Evolutionary conservation across 2,797 vertebrate genomes (phyloP).

Genomic region (Megalops cyprinoides): DNA sequence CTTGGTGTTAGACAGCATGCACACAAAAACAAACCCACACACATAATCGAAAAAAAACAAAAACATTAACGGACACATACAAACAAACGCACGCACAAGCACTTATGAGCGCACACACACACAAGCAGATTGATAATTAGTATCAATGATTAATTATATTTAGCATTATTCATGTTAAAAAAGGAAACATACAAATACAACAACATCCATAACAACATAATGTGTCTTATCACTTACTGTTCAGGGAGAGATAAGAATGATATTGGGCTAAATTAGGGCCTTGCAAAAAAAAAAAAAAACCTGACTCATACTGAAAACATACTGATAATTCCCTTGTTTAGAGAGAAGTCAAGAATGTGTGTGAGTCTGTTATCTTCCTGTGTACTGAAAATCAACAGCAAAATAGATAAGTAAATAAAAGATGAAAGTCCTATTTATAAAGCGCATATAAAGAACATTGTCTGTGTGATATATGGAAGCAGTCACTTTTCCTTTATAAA

Average conservation of each 20-base stretch:
- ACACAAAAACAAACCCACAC: rapidly evolving
- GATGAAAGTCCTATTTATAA: neutral
- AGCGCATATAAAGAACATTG: neutral
- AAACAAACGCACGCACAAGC: neutral
- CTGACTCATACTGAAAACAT: too few relatives aligned
- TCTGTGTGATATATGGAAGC: constrained; percentile 23
- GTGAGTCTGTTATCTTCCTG: neutral
- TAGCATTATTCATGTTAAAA: neutral
- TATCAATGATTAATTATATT: too few relatives aligned
- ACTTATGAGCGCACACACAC: too few relatives aligned
- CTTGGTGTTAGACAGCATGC: too few relatives aligned
- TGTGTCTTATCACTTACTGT: neutral
- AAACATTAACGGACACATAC: neutral
- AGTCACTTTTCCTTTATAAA: constrained; percentile 14
- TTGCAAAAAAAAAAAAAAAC: neutral
- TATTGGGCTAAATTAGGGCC: neutral
- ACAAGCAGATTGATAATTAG: too few relatives aligned
- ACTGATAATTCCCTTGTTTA: neutral
- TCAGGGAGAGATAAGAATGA: neutral
- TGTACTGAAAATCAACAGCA: constrained; percentile 10
- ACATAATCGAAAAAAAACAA: neutral
- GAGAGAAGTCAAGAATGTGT: neutral
- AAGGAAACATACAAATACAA: neutral
- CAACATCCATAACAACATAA: neutral
- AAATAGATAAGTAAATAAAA: constrained; percentile 41